Percentiles rank a stretch among this genome's conserved stretches.
Evolutionary conservation across 1,140 invertebrate genomes (phyloP).

Genomic region (Bombus turneri): DNA sequence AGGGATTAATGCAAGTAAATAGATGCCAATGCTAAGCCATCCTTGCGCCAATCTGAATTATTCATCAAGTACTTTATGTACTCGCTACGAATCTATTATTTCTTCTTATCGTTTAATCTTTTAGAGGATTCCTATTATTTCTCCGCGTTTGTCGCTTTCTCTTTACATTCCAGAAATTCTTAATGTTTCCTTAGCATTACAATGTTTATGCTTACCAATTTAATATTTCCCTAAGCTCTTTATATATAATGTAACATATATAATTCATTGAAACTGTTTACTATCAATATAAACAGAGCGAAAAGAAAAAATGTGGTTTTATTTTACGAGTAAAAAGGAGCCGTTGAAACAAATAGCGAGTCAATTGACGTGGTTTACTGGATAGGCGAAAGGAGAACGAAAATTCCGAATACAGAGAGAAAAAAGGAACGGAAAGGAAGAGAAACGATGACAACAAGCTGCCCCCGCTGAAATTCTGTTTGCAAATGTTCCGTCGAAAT

Average conservation of each 20-base stretch:
- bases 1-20: conserved; percentile 45
- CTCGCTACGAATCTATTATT: neutral
- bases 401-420: neutral
- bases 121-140: neutral
- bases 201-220: neutral
- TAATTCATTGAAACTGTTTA: neutral
- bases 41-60: conserved; percentile 3
- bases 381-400: neutral
- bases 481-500: conserved; percentile 51
- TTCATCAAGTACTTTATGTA: neutral
- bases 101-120: too few relatives aligned
- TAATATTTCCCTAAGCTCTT: too few relatives aligned
- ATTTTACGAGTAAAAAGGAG: neutral
- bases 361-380: neutral
- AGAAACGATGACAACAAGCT: conserved; percentile 23
- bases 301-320: neutral
- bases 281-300: neutral
- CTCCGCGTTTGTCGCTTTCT: neutral
- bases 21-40: neutral
- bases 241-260: too few relatives aligned
- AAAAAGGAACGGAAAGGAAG: neutral
- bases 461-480: conserved; percentile 52
- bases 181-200: neutral
- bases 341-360: neutral
- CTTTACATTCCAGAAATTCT: neutral